Evolutionary conservation across 2,797 vertebrate species (phyloP).

Genomic region (Poeciliopsis presidionis): DNA sequence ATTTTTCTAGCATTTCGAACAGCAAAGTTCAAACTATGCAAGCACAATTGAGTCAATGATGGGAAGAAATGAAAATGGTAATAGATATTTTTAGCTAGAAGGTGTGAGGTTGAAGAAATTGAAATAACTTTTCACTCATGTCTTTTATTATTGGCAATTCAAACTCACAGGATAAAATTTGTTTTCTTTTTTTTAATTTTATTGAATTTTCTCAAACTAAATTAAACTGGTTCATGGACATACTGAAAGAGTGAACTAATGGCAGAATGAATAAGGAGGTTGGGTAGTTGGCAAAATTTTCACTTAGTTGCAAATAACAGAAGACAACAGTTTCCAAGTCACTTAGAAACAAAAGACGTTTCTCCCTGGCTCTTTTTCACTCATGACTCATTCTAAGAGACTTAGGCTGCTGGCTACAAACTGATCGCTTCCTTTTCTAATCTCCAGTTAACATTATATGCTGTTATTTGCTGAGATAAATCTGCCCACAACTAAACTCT

Average conservation of each 20-base stretch:
- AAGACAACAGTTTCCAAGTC: constrained; percentile 14
- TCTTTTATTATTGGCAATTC: not conserved
- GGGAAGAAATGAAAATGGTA: not conserved
- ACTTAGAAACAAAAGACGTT: not conserved
- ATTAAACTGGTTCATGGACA: not conserved
- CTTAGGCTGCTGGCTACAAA: no score
- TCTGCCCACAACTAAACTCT: no score
- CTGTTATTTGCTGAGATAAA: no score
- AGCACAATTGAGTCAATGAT: not conserved
- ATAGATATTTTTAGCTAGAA: not conserved
- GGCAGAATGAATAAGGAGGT: constrained; percentile 5
- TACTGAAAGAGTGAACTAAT: not conserved
- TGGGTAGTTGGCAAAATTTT: not conserved
- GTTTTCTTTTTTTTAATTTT: not conserved
- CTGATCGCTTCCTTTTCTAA: no score
- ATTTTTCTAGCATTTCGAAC: not conserved
- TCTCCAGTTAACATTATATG: no score
- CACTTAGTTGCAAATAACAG: constrained; percentile 20
- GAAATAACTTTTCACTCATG: not conserved
- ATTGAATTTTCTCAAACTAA: not conserved
- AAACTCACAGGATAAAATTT: not conserved
- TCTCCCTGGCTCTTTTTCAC: no score
- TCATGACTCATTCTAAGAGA: no score
- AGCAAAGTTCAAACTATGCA: not conserved
- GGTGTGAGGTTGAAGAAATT: not conserved